These are phyloP conservation scores for Prunella fulvescens DNA, from an alignment of 2,113 vertebrate species.

Conservation along the genomic window DNA sequence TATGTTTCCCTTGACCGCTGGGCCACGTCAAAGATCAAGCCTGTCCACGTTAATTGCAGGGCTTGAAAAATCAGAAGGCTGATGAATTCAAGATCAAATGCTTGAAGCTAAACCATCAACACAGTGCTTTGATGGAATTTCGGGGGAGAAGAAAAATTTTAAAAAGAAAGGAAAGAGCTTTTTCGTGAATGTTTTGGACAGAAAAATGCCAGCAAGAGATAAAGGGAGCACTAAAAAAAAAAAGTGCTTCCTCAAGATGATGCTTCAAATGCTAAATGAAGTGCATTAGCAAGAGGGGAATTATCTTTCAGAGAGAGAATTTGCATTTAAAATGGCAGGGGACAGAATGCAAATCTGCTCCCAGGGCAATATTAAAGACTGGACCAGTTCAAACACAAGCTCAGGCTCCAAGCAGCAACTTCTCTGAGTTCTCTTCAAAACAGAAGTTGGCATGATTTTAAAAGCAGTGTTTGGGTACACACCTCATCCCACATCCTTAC, in stretches of 20 bases:
- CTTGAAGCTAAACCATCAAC: neutral
- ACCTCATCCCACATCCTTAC: neutral
- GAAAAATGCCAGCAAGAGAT: neutral
- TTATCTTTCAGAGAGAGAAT: neutral
- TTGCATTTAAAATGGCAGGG: constrained; percentile 22
- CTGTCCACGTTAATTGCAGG: neutral
- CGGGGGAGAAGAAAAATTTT: neutral
- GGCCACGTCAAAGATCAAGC: neutral
- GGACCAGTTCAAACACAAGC: neutral
- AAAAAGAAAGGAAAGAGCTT: neutral
- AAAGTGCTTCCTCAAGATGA: neutral
- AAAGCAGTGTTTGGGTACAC: neutral
- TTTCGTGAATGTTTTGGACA: neutral
- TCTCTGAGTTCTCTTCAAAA: neutral
- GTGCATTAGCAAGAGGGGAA: neutral
- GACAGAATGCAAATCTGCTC: neutral
- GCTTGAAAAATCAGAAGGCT: neutral
- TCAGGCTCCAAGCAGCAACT: neutral
- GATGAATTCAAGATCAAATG: constrained; percentile 32
- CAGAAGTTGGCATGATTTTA: neutral
- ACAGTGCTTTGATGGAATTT: neutral
- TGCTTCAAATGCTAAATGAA: neutral
- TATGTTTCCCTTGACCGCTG: neutral
- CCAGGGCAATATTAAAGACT: neutral
- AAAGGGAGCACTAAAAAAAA: neutral